Evolutionary conservation across 35 echinoderm and acorn worm genomes (phyloP), one percentile per base, ranked within the genome.

Genomic region (Diadema setosum): DNA sequence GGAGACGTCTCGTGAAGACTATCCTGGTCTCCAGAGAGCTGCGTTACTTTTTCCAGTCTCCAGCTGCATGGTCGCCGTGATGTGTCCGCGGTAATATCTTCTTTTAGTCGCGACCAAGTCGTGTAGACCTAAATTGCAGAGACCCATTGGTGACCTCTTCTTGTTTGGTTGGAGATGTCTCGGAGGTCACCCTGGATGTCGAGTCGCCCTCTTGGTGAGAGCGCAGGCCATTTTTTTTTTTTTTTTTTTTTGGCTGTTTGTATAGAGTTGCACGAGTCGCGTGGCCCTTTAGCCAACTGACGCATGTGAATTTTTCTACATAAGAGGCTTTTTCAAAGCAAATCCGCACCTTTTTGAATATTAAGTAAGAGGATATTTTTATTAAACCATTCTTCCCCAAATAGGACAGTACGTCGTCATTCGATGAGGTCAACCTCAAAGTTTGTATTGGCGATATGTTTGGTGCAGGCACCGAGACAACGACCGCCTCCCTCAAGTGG

Each of bases 391-490:
- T 33, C 31, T 39, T 4, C 5, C 30, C 57, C 14, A 18, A 24
- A 15, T 40, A 23, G 12, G 86, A 59, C 23, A 58, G 60, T 16
- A 24, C 23, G 3, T 43, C 74, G 8, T 26, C 80, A 24, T 86
- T 87, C 57, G 91, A 73, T 35, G 83, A 91, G 30, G 5, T 24
- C 37, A 87, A 91, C 35, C 65, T 96, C 0, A 17, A 64, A 15
- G 86, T 84, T 14, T 86, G 61, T 14, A 42, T 84, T 36, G 73
- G 44, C 8, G 83, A 93, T 39, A 39, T 97, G 0, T 97, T 97
- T 40, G 87, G 56, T 0, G 95, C 95, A 5, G 91, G 95, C 7
- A 63, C 84, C 15, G 91, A 93, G 42, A 93, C 95, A 14, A 90
- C 91, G 3, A 83, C 91, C 40, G 67, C 86, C 4, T 90, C 87